Evolutionary conservation across 1,140 invertebrate species (phyloP).

Genomic region (Gryllus bimaculatus): DNA sequence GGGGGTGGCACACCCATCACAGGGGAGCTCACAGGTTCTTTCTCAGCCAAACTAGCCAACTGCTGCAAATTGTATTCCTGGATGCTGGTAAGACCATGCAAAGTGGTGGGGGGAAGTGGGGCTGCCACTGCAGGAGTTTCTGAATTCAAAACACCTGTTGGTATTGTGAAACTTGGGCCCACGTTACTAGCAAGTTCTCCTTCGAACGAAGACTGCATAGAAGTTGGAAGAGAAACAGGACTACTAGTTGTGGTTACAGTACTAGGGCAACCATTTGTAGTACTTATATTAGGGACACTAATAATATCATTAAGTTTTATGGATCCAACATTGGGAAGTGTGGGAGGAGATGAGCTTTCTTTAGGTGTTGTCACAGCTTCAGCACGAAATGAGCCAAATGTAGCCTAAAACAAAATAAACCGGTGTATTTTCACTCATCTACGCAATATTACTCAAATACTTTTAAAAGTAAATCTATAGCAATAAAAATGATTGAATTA

Average conservation of each 20-base stretch:
- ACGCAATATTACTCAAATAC: too few relatives aligned
- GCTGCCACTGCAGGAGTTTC: constrained; percentile 12
- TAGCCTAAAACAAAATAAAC: constrained; percentile 37
- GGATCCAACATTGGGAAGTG: neutral
- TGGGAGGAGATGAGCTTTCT: constrained; percentile 21
- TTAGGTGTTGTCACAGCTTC: constrained; percentile 38
- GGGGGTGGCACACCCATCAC: constrained; percentile 24
- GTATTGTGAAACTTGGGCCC: neutral
- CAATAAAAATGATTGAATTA: too few relatives aligned
- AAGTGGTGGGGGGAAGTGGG: constrained; percentile 21
- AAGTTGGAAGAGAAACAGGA: constrained; percentile 53
- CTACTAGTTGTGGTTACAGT: constrained; percentile 46
- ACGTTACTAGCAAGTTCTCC: constrained; percentile 32
- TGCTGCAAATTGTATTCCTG: constrained; percentile 76
- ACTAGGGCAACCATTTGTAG: constrained; percentile 40
- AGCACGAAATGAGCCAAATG: constrained; percentile 61
- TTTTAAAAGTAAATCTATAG: too few relatives aligned
- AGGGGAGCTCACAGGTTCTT: constrained; percentile 19
- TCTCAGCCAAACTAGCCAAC: constrained; percentile 52
- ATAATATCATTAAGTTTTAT: constrained; percentile 10
- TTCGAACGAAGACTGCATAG: constrained; percentile 69
- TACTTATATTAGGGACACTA: neutral
- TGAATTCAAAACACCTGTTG: neutral
- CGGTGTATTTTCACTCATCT: too few relatives aligned
- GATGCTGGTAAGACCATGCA: constrained; percentile 53